phyloP scores from a whole-genome alignment of 2,888 invertebrate genomes.

The Zhuqinia jingwanae region DNA sequence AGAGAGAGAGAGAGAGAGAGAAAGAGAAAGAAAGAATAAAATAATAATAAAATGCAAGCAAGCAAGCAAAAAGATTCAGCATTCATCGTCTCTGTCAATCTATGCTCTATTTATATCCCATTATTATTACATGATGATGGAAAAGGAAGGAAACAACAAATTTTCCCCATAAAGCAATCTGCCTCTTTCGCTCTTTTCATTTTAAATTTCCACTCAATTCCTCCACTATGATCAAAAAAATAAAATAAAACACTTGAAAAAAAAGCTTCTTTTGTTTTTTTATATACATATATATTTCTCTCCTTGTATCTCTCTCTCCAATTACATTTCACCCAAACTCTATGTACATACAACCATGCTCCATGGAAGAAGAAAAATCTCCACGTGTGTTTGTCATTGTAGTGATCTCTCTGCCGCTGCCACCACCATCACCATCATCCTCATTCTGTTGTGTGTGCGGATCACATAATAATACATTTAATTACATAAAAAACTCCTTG shows the following conservation, averaged over 20 bases:
- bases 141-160: constrained; percentile 25
- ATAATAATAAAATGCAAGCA: constrained; percentile 44
- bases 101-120: constrained; percentile 28
- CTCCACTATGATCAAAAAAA: constrained; percentile 29
- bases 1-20: not conserved
- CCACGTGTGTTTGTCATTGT: constrained; percentile 47
- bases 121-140: constrained; percentile 1
- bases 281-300: not conserved
- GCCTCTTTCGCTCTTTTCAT: constrained; percentile 30
- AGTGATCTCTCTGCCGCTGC: not conserved
- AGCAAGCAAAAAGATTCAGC: constrained; percentile 33
- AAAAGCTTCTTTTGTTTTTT: constrained; percentile 33
- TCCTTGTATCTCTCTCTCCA: constrained; percentile 25
- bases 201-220: constrained; percentile 49
- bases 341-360: not conserved
- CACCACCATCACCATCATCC: too few species aligned
- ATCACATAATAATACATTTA: constrained; percentile 60
- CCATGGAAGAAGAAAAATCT: not conserved
- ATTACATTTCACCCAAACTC: not conserved
- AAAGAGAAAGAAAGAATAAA: constrained; percentile 14
- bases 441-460: constrained; percentile 32
- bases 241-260: constrained; percentile 35
- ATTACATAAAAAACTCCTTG: constrained; percentile 62
- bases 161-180: constrained; percentile 34
- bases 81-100: not conserved